Base-by-base conservation (phyloP, 2,888 invertebrate species). In the Acleris literana region DNA sequence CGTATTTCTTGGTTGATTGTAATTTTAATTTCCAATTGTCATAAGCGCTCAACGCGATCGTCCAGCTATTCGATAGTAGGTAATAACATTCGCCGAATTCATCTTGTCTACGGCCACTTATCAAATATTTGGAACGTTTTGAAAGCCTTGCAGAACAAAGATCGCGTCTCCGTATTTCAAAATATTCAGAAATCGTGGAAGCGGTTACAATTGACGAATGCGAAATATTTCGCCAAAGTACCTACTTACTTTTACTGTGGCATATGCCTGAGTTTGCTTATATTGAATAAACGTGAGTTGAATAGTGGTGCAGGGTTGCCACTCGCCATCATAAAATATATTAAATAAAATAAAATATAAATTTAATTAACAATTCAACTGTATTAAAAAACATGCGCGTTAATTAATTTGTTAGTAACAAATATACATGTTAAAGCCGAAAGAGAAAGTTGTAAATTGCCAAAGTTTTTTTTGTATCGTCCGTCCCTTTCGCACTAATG, bases 271-370 rank as follows among this genome's bases (percentile, higher is more conserved):
- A 90, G 92, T 92, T 92, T 90, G 90, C 92, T 90, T 92, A 92
- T 92, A 92, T 92, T 92, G 92, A 92, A 92, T 92, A 92, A 92
- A 92, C 92, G 92, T 92, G 92, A 91, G 90, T 88, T 88, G 92
- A 92, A 92, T 92, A 88, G 88, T 84, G 76, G 73, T 69, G 53
- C 82, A 92, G 92, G 92, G 92, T 70, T 90, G 88, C 18, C 83
- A 63, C 81, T 6, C 17, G 18, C 5, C 5, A 0, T 43, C 11
- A 2, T 16, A n/a, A 16, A n/a, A n/a, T 6, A 16, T 44, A 44
- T 16, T 44, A n/a, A 0, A 16, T 43, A 43, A n/a, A 43, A n/a
- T 44, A 44, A n/a, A n/a, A 44, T 33, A 33, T 33, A 2, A 33
- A 11, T 25, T 25, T 6, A 7, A 25, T 25, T 25, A 6, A 25